A percentile compares a stretch with the other conserved stretches of the same genome.
Evolutionary conservation across 2,113 vertebrate species (phyloP).

Genomic region (Tragelaphus scriptus): DNA sequence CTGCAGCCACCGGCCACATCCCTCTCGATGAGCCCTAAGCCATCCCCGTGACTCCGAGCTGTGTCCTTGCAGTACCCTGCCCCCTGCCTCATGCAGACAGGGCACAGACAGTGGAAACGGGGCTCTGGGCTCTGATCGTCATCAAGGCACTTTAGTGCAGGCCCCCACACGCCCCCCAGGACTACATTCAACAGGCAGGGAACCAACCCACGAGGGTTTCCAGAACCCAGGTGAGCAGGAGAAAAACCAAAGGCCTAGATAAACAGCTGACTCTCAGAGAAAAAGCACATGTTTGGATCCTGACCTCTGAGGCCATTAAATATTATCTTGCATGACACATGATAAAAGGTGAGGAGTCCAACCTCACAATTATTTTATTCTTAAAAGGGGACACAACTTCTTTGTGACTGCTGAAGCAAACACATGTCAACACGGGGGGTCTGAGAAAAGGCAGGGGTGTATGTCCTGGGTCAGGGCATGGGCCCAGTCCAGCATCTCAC

Average conservation of each 20-base stretch:
- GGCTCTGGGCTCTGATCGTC: accelerated
- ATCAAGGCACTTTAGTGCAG: not conserved
- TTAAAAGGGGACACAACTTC: not conserved
- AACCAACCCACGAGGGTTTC: accelerated
- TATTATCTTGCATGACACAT: accelerated
- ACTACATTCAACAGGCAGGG: not conserved
- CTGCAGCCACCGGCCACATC: not conserved
- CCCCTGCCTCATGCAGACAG: not conserved
- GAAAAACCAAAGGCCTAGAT: accelerated
- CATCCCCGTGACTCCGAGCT: not conserved
- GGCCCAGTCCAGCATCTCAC: accelerated
- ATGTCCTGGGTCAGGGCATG: not conserved
- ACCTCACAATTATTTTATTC: not conserved
- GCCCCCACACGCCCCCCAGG: accelerated
- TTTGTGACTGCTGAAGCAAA: accelerated
- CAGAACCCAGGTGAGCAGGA: too few relatives aligned
- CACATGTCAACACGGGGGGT: accelerated
- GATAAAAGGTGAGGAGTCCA: not conserved
- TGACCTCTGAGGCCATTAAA: not conserved
- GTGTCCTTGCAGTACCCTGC: accelerated
- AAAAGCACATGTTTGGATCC: accelerated
- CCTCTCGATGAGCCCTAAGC: accelerated
- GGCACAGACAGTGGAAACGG: accelerated
- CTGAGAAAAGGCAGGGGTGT: too few relatives aligned
- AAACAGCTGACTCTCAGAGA: accelerated